These are phyloP conservation scores for Gobio occitaniae DNA, from an alignment of 2,797 vertebrate genomes.

Conservation along the genomic window DNA sequence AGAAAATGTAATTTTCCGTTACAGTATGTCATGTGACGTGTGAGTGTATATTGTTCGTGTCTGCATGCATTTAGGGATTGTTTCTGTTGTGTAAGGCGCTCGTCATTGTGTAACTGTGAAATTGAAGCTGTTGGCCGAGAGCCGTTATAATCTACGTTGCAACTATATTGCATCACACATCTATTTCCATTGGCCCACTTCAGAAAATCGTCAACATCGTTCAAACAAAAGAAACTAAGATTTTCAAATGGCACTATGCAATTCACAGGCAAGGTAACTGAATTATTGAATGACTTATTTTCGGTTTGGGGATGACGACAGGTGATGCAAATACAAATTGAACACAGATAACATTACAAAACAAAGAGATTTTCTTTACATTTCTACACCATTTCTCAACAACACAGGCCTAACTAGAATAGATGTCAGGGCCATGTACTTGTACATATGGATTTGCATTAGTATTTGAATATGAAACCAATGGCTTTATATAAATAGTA, in stretches of 20 bases:
- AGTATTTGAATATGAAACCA: not conserved
- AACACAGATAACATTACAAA: not conserved
- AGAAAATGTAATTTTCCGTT: conserved; percentile 67
- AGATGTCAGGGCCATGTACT: conserved; percentile 9
- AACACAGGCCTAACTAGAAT: conserved; percentile 26
- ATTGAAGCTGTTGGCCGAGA: conserved; percentile 31
- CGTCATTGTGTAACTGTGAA: conserved; percentile 22
- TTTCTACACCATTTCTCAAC: conserved; percentile 12
- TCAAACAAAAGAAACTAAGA: conserved; percentile 9
- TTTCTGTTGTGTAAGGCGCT: conserved; percentile 18
- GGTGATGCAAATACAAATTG: conserved; percentile 7
- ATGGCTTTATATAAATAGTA: conserved; percentile 10
- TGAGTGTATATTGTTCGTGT: conserved; percentile 64
- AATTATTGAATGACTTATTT: not conserved
- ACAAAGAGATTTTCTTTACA: conserved; percentile 17
- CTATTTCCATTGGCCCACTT: conserved; percentile 37
- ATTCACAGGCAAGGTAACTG: conserved; percentile 1
- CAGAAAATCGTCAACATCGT: conserved; percentile 18
- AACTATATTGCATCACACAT: conserved; percentile 28
- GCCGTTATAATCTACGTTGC: conserved; percentile 22
- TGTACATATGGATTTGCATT: conserved; percentile 12
- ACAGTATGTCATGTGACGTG: conserved; percentile 44
- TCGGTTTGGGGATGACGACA: not conserved
- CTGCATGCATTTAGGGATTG: conserved; percentile 47
- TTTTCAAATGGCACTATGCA: conserved; percentile 10